A percentile compares a stretch with the other conserved stretches of the same genome.
phyloP scores from a whole-genome alignment of 2,113 vertebrate genomes.

The Phylloscopus whistleri region DNA sequence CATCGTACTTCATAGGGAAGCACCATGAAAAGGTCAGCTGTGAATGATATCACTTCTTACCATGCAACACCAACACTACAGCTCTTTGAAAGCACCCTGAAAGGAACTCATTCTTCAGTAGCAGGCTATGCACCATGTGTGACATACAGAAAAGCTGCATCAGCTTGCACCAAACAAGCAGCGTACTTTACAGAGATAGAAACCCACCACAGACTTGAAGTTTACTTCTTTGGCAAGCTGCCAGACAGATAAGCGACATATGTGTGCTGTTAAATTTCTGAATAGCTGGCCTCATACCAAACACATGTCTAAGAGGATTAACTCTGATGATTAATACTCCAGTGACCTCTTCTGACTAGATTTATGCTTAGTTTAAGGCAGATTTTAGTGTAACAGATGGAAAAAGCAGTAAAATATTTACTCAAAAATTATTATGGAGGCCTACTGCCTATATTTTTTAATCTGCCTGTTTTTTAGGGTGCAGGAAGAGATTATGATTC shows the following conservation, averaged over 20 bases:
- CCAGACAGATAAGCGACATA: conserved; percentile 23
- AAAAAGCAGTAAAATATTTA: conserved; percentile 39
- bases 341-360: conserved; percentile 36
- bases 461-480: background rate
- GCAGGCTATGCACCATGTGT: background rate
- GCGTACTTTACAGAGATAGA: background rate
- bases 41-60: background rate
- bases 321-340: background rate
- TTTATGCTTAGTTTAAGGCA: conserved; percentile 1
- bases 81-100: background rate
- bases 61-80: background rate
- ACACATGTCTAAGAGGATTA: conserved; percentile 18
- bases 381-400: conserved; percentile 29
- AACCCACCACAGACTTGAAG: background rate
- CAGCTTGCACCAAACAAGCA: background rate
- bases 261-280: background rate
- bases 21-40: background rate
- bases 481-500: background rate
- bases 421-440: background rate
- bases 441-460: background rate
- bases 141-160: background rate
- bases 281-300: conserved; percentile 25
- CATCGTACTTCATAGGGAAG: background rate
- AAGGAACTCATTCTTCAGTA: background rate
- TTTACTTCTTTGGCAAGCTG: background rate